Evolutionary conservation across 2,113 vertebrate species (phyloP).

Genomic region (Chaetodon auriga): DNA sequence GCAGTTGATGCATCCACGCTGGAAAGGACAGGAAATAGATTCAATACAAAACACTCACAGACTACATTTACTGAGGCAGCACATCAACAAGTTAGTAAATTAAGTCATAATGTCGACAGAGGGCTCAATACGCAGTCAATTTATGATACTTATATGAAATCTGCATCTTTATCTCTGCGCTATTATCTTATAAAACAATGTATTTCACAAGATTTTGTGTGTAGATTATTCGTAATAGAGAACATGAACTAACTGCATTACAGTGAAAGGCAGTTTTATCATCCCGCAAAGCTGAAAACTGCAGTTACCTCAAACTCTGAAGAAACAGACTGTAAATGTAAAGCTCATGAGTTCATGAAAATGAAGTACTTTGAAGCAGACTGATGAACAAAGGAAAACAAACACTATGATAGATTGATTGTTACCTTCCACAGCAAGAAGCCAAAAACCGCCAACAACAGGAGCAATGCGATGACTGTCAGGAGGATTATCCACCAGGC

Average conservation of each 20-base stretch:
- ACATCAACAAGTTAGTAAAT: background rate
- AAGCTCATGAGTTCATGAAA: background rate
- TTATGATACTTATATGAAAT: background rate
- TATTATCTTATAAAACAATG: too few species aligned
- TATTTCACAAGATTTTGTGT: background rate
- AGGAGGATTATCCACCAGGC: constrained; percentile 81
- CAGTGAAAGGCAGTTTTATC: background rate
- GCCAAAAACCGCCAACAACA: constrained; percentile 58
- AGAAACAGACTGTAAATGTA: background rate
- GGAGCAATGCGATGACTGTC: constrained; percentile 65
- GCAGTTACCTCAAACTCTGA: background rate
- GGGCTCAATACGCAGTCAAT: background rate
- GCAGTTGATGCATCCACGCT: constrained; percentile 57
- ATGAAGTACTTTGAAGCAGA: background rate
- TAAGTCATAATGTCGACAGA: background rate
- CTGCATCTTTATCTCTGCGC: background rate
- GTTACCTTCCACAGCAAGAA: constrained; percentile 75
- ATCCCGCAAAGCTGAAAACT: background rate
- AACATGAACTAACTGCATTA: background rate
- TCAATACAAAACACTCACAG: background rate
- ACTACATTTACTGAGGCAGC: background rate
- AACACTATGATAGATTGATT: background rate
- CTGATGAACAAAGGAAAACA: too few species aligned
- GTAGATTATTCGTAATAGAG: background rate
- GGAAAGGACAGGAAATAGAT: constrained; percentile 19